phyloP scores from a whole-genome alignment of 1,140 invertebrate species.

The Drosophila pectinifera region DNA sequence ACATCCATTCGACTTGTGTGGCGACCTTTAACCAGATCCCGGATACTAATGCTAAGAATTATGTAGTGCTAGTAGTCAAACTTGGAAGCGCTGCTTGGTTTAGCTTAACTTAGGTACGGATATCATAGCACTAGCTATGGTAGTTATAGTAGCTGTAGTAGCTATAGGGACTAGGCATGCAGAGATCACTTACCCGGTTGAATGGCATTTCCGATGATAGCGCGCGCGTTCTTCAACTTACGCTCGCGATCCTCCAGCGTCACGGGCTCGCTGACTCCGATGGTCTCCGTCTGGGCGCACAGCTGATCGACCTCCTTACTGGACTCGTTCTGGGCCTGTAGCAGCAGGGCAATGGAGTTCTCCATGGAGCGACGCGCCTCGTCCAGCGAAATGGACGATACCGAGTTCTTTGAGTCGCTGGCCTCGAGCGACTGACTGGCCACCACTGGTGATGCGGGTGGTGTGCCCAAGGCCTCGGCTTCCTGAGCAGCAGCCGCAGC shows the following conservation, averaged over 20 bases:
- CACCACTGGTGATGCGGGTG: constrained; percentile 34
- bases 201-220: constrained; percentile 87
- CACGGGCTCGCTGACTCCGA: constrained; percentile 66
- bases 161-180: constrained; percentile 28
- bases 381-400: constrained; percentile 74
- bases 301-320: constrained; percentile 82
- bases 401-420: constrained; percentile 80
- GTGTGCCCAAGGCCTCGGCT: constrained; percentile 34
- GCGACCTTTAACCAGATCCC: not conserved
- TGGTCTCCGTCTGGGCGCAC: constrained; percentile 82
- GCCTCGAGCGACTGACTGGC: constrained; percentile 38
- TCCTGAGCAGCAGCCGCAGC: constrained; percentile 78
- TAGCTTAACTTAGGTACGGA: constrained; percentile 61
- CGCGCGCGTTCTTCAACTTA: constrained; percentile 86
- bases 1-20: constrained; percentile 14
- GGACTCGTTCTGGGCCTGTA: constrained; percentile 84
- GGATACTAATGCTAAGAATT: constrained; percentile 26
- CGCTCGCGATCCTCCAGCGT: constrained; percentile 84
- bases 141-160: constrained; percentile 6
- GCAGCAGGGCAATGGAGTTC: constrained; percentile 85
- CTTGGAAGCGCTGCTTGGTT: constrained; percentile 67
- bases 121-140: constrained; percentile 39
- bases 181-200: constrained; percentile 77
- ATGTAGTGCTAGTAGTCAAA: constrained; percentile 71
- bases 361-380: constrained; percentile 85